phyloP scores from a whole-genome alignment of 1,140 invertebrate species.

The Holcopasites calliopsidis region DNA sequence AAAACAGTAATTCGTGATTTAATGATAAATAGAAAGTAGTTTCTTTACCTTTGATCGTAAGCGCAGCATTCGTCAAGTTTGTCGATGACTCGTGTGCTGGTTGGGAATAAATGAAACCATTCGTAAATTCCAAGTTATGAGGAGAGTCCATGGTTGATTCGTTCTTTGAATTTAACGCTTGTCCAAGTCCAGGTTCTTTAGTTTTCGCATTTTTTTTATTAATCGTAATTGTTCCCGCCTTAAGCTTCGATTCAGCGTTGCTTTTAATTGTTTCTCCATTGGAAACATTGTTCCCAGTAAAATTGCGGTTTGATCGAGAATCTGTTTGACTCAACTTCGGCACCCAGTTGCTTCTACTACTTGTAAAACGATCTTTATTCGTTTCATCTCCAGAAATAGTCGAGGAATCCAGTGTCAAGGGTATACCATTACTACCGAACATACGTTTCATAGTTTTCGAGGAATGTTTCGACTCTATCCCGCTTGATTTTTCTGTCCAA shows the following conservation, averaged over 20 bases:
- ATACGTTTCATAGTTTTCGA: background rate
- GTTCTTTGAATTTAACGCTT: background rate
- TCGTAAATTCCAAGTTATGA: background rate
- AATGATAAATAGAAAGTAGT: background rate
- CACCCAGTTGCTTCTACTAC: too few relatives aligned
- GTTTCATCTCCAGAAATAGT: slow-evolving; percentile 31
- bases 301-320: background rate
- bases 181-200: too few relatives aligned
- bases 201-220: background rate
- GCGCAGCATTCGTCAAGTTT: background rate
- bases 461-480: background rate
- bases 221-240: background rate
- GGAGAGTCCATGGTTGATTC: background rate
- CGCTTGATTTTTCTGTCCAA: background rate
- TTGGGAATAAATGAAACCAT: background rate
- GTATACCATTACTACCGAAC: background rate
- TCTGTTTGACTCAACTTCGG: background rate
- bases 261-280: background rate
- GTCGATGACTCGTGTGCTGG: background rate
- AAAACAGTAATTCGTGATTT: background rate
- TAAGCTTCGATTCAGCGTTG: background rate
- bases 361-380: slow-evolving; percentile 16
- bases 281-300: background rate
- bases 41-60: slow-evolving; percentile 43
- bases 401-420: background rate